These are phyloP conservation scores for Herminia tarsipennalis DNA, from an alignment of 2,888 invertebrate species.

Conservation along the genomic window DNA sequence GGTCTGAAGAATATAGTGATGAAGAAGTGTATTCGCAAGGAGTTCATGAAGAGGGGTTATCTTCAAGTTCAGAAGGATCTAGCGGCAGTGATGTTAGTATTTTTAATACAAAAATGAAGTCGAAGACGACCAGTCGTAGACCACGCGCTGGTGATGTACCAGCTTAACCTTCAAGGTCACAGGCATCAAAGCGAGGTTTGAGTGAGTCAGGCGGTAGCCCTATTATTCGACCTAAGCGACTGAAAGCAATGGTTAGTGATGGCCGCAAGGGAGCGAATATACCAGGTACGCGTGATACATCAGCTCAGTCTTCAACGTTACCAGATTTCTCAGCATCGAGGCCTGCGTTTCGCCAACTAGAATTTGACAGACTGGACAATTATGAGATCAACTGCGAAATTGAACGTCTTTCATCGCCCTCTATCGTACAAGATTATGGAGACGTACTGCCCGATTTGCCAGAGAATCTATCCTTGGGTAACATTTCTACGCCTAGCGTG, in stretches of 20 bases:
- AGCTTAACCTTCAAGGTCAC: constrained; percentile 25
- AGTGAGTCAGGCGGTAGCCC: constrained; percentile 20
- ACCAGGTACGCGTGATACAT: constrained; percentile 9
- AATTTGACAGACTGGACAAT: no score
- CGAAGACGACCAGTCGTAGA: constrained; percentile 22
- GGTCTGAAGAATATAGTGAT: constrained; percentile 18
- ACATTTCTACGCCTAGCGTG: no score
- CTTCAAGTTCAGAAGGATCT: constrained; percentile 22
- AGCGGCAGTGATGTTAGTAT: constrained; percentile 23
- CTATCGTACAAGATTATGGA: no score
- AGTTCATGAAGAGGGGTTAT: constrained; percentile 7
- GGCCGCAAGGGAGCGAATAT: constrained; percentile 3
- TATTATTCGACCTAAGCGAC: constrained; percentile 15
- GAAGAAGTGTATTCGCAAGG: constrained; percentile 23
- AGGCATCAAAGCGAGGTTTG: constrained; percentile 20
- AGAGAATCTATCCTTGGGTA: no score
- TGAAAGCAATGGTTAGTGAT: constrained; percentile 18
- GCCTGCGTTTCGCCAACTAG: no score
- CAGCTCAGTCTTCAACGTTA: no score
- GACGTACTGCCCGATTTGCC: no score
- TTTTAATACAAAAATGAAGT: constrained; percentile 15
- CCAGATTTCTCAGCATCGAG: no score
- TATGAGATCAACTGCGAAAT: no score
- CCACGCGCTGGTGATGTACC: constrained; percentile 11
- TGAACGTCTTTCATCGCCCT: no score